Evolutionary conservation across 1,140 invertebrate genomes (phyloP).

Genomic region (Meloidogyne floridensis): DNA sequence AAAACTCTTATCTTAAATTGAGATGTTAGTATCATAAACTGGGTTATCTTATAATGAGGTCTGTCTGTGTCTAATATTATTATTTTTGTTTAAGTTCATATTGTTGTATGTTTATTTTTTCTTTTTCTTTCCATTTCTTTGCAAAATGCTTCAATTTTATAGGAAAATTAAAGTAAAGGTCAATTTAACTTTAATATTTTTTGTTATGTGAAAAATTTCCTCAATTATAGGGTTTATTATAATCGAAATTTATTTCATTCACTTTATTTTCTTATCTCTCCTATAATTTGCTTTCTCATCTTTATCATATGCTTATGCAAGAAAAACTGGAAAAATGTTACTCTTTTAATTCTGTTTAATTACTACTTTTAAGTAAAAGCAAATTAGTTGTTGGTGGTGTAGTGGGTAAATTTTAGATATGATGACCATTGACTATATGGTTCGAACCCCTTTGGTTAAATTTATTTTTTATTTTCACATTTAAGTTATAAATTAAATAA

Average conservation of each 20-base stretch:
- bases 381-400: neutral
- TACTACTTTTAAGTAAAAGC: too few species aligned
- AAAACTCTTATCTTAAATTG: too few species aligned
- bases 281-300: too few species aligned
- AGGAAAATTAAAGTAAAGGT: neutral
- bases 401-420: neutral
- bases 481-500: neutral
- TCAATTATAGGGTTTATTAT: neutral
- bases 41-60: too few species aligned
- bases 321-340: too few species aligned
- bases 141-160: too few species aligned
- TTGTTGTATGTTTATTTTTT: too few species aligned
- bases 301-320: neutral
- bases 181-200: neutral
- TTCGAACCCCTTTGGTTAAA: neutral
- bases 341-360: too few species aligned
- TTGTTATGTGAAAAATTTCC: neutral
- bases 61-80: too few species aligned
- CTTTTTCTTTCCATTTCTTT: too few species aligned
- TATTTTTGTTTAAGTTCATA: too few species aligned
- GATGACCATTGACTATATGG: neutral
- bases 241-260: neutral
- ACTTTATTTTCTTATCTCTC: neutral
- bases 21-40: too few species aligned
- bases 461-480: neutral